Conservation (phyloP, 2,113 vertebrate genomes). For the Callipepla squamata region DNA sequence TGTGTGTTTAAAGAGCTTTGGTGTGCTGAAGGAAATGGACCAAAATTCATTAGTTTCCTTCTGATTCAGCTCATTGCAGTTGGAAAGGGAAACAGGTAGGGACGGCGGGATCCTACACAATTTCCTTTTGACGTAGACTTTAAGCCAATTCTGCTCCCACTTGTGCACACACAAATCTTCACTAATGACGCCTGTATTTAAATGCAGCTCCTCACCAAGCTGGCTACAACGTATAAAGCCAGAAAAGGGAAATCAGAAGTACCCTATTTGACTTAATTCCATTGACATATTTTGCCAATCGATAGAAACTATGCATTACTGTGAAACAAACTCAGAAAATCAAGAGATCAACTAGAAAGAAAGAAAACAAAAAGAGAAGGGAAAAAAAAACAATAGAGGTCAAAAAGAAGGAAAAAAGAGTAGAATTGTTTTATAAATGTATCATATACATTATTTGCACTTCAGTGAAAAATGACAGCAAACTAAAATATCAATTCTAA, state of each 20-base stretch:
- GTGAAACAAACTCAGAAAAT: background rate
- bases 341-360: background rate
- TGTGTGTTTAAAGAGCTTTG: slow-evolving; percentile 65
- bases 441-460: background rate
- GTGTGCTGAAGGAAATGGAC: slow-evolving; percentile 48
- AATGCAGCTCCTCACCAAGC: background rate
- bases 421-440: background rate
- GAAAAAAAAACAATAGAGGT: background rate
- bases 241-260: background rate
- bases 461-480: background rate
- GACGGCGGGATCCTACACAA: slow-evolving; percentile 48
- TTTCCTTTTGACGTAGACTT: slow-evolving; percentile 56
- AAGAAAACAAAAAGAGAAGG: background rate
- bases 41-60: slow-evolving; percentile 70
- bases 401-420: background rate
- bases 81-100: slow-evolving; percentile 50
- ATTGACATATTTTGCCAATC: background rate
- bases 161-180: background rate
- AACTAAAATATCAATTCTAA: background rate
- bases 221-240: background rate
- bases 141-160: slow-evolving; percentile 6
- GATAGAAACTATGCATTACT: background rate
- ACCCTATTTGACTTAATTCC: background rate
- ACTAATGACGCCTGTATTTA: background rate
- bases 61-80: slow-evolving; percentile 59